A percentile compares a stretch with the other conserved stretches of the same genome.
Evolutionary conservation across 2,113 vertebrate species (phyloP).

Genomic region (Coptodon bakossiorum): DNA sequence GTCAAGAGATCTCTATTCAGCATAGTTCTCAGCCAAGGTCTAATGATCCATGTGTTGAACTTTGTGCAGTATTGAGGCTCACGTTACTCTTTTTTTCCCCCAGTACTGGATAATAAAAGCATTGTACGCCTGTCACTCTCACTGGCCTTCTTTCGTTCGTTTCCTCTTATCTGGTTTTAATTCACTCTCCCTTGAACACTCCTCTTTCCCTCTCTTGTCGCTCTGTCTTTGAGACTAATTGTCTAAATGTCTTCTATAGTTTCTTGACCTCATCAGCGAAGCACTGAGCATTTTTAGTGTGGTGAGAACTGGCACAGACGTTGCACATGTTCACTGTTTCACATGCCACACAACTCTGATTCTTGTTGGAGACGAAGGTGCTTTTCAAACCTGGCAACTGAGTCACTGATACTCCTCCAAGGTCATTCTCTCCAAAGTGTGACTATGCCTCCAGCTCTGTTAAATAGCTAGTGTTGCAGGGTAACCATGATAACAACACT

Average conservation of each 20-base stretch:
- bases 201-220: neutral
- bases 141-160: neutral
- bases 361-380: neutral
- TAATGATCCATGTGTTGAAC: slow-evolving; percentile 54
- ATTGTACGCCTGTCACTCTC: slow-evolving; percentile 37
- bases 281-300: neutral
- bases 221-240: neutral
- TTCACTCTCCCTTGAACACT: neutral
- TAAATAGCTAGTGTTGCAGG: neutral
- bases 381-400: slow-evolving; percentile 11
- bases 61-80: slow-evolving; percentile 44
- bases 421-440: slow-evolving; percentile 5
- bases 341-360: neutral
- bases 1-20: slow-evolving; percentile 19
- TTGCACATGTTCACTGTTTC: neutral
- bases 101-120: slow-evolving; percentile 50
- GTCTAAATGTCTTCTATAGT: neutral
- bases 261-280: neutral
- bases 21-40: slow-evolving; percentile 26
- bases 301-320: neutral
- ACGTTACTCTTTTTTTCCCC: slow-evolving; percentile 16
- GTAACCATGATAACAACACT: neutral
- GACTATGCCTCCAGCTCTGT: neutral
- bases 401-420: slow-evolving; percentile 16
- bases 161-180: slow-evolving; percentile 17